Conservation (phyloP, 2,888 invertebrate genomes). For the Muschampia plurimacula region DNA sequence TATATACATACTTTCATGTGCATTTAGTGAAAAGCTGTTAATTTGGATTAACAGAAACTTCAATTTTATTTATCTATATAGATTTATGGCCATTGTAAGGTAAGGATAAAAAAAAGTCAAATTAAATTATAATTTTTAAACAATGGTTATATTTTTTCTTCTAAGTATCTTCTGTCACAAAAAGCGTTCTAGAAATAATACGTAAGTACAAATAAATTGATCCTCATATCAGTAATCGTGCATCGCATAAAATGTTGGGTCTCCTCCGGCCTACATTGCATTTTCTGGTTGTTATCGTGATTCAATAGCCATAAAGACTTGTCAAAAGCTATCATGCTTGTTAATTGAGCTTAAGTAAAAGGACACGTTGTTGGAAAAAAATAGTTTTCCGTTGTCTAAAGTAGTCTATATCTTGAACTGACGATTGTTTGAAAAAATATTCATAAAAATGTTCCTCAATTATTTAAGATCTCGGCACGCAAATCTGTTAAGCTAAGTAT, state of each 20-base stretch:
- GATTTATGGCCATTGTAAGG: too few relatives aligned
- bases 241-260: constrained; percentile 30
- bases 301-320: constrained; percentile 26
- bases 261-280: constrained; percentile 22
- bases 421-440: background rate
- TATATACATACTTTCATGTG: too few relatives aligned
- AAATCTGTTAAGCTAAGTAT: background rate
- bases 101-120: too few relatives aligned
- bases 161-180: background rate
- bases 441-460: background rate
- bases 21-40: too few relatives aligned
- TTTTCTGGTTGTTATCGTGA: constrained; percentile 32
- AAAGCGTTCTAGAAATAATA: background rate
- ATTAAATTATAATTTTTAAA: too few relatives aligned
- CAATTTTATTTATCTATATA: too few relatives aligned
- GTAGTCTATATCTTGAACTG: background rate
- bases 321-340: constrained; percentile 26
- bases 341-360: constrained; percentile 12
- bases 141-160: background rate
- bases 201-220: constrained; percentile 2
- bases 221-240: constrained; percentile 27
- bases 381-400: constrained; percentile 3
- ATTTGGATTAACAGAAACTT: too few relatives aligned
- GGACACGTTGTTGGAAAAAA: constrained; percentile 2
- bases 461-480: background rate